phyloP scores from a whole-genome alignment of 2,113 vertebrate genomes.

The Promerops cafer region DNA sequence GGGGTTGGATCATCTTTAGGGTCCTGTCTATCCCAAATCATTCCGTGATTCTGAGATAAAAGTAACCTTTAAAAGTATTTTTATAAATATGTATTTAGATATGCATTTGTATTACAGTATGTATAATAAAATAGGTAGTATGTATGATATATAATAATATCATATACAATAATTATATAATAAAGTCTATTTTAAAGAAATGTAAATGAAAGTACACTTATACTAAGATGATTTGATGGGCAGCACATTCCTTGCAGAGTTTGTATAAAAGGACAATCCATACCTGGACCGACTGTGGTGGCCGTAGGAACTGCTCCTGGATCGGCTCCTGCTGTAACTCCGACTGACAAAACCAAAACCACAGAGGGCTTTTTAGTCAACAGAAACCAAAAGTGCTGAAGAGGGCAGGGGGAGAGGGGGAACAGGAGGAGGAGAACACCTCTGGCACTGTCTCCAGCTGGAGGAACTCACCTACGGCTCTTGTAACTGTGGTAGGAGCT shows the following conservation, averaged over 20 bases:
- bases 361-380: background rate
- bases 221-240: background rate
- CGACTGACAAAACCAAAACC: conserved; percentile 57
- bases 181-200: background rate
- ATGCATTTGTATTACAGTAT: background rate
- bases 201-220: background rate
- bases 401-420: background rate
- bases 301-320: conserved; percentile 83
- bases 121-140: background rate
- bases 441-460: accelerated
- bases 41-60: background rate
- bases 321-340: conserved; percentile 87
- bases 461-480: conserved; percentile 75
- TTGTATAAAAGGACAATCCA: background rate
- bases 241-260: background rate
- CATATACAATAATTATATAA: background rate
- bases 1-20: background rate
- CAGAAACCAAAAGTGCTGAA: background rate
- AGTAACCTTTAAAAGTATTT: background rate
- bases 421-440: accelerated
- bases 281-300: conserved; percentile 87
- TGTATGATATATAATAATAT: accelerated
- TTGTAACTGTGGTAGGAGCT: conserved; percentile 86
- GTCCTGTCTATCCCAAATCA: background rate
- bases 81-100: background rate